Evolutionary conservation across 2,888 invertebrate genomes (phyloP).

Genomic region (Agrochola litura): DNA sequence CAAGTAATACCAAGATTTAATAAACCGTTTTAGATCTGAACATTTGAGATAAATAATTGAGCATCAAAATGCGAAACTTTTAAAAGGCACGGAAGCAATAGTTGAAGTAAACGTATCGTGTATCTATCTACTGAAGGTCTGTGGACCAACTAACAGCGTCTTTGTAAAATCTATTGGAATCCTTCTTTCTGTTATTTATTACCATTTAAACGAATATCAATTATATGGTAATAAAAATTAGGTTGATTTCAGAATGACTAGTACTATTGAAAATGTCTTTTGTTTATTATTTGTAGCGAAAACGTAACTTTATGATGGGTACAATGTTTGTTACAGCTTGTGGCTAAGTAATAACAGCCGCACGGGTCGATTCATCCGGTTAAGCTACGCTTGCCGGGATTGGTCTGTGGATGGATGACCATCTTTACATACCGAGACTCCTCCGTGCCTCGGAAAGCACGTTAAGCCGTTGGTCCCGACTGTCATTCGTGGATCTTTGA

Average conservation of each 20-base stretch:
- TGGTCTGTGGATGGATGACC: too few relatives aligned
- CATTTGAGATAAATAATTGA: neutral
- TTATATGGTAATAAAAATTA: neutral
- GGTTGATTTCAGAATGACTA: neutral
- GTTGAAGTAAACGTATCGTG: neutral
- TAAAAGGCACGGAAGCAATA: neutral
- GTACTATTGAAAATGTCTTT: neutral
- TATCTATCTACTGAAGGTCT: neutral
- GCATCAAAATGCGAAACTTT: neutral
- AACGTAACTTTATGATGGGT: too few relatives aligned
- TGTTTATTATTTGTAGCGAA: neutral
- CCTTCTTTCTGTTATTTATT: too few relatives aligned
- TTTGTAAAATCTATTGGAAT: too few relatives aligned
- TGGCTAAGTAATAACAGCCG: too few relatives aligned
- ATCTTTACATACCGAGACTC: too few relatives aligned
- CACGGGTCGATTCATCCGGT: too few relatives aligned
- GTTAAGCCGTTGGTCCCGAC: too few relatives aligned
- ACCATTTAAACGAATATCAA: neutral
- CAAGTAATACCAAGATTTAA: slow-evolving; percentile 8
- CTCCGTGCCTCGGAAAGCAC: too few relatives aligned
- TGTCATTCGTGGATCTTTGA: too few relatives aligned
- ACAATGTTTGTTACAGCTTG: too few relatives aligned
- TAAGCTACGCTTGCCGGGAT: too few relatives aligned
- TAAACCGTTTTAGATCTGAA: neutral
- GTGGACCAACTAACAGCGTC: neutral